Conservation (phyloP, 23 tunicate genomes). For the Halocynthia aurantium region DNA sequence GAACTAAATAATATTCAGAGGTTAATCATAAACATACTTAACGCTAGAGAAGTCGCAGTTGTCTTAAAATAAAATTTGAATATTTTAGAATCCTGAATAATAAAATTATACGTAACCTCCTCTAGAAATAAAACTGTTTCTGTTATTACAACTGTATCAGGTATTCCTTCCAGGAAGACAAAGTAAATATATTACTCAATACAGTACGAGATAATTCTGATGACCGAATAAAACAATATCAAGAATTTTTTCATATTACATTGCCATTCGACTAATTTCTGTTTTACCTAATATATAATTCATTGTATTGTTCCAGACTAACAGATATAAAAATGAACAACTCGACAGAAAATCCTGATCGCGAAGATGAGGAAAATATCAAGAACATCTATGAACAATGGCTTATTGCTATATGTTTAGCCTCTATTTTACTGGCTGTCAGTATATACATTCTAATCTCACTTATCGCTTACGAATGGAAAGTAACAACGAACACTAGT, state of each 20-base stretch:
- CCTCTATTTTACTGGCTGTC: background rate
- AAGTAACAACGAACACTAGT: conserved; percentile 2
- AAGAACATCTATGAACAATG: conserved; percentile 1
- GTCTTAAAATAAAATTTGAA: too few species aligned
- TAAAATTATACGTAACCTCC: too few species aligned
- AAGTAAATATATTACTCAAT: too few species aligned
- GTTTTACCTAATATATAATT: conserved; percentile 35
- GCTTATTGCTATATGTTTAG: background rate
- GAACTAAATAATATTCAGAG: too few species aligned
- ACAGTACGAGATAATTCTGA: conserved; percentile 28
- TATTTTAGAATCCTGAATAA: too few species aligned
- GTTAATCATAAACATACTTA: too few species aligned
- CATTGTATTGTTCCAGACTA: background rate
- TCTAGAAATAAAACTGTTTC: too few species aligned
- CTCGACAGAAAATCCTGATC: too few species aligned
- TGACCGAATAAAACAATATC: conserved; percentile 23
- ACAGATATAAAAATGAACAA: too few species aligned
- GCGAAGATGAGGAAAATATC: too few species aligned
- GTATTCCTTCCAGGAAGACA: conserved; percentile 38
- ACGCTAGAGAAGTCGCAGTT: too few species aligned
- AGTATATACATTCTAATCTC: conserved; percentile 14
- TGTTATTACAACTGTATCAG: conserved; percentile 58
- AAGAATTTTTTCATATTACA: conserved; percentile 53
- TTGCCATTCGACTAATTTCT: conserved; percentile 46
- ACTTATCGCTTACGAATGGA: conserved; percentile 13